phyloP scores from a whole-genome alignment of 2,888 invertebrate species.

The Scaptomyza cyrtandrae region DNA sequence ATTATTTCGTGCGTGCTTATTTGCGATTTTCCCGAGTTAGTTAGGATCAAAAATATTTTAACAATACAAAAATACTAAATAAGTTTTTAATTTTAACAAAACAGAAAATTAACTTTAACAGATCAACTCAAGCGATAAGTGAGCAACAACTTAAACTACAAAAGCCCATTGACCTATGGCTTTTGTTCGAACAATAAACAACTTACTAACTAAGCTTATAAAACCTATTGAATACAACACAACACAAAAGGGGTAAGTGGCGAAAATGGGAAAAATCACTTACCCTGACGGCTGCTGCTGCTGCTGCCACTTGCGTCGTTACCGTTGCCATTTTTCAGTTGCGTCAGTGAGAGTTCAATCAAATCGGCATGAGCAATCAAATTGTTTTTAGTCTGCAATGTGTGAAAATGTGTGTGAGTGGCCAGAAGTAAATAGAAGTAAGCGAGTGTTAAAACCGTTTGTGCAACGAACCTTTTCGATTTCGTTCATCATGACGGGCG shows the following conservation, averaged over 20 bases:
- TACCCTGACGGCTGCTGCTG: constrained; percentile 68
- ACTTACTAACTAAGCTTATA: constrained; percentile 23
- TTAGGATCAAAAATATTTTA: background rate
- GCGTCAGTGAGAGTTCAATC: constrained; percentile 82
- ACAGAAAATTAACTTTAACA: background rate
- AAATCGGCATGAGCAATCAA: constrained; percentile 83
- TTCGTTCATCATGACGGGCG: constrained; percentile 82
- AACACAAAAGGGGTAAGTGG: constrained; percentile 3
- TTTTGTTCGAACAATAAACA: constrained; percentile 7
- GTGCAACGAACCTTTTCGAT: constrained; percentile 80
- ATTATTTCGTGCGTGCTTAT: constrained; percentile 54
- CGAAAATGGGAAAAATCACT: constrained; percentile 48
- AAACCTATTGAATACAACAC: constrained; percentile 17
- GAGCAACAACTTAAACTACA: background rate
- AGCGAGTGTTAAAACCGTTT: constrained; percentile 12
- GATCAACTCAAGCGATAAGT: background rate
- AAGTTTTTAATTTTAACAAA: background rate
- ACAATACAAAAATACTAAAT: no score
- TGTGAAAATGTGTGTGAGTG: constrained; percentile 12
- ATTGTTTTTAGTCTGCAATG: constrained; percentile 82
- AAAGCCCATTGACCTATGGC: constrained; percentile 12
- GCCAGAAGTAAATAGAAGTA: constrained; percentile 12
- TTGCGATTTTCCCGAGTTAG: constrained; percentile 3
- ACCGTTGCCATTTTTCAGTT: constrained; percentile 72
- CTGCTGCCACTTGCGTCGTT: constrained; percentile 33